These are phyloP conservation scores for Euborellia annulipes DNA, from an alignment of 1,140 invertebrate genomes.

Conservation along the genomic window DNA sequence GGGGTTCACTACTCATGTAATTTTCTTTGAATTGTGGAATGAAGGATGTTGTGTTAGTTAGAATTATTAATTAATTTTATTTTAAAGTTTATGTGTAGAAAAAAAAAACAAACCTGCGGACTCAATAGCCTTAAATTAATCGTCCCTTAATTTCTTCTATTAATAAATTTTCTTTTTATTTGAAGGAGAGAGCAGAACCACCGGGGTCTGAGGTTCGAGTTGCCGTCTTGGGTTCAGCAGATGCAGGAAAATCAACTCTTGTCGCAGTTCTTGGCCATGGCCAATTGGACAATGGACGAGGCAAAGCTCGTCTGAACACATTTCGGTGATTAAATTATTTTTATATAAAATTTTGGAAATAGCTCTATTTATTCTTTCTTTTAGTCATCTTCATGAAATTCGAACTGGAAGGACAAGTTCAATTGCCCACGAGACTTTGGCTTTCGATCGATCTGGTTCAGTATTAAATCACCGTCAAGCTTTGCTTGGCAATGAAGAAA, in stretches of 20 bases:
- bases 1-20: too few relatives aligned
- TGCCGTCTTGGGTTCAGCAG: conserved; percentile 83
- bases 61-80: too few relatives aligned
- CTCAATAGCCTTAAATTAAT: too few relatives aligned
- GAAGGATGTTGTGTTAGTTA: too few relatives aligned
- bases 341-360: too few relatives aligned
- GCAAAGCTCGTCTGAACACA: conserved; percentile 85
- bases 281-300: conserved; percentile 87
- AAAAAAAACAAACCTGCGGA: too few relatives aligned
- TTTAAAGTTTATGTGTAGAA: too few relatives aligned
- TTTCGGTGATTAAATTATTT: conserved; percentile 31
- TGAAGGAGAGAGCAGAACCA: too few relatives aligned
- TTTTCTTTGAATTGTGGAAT: too few relatives aligned
- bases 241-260: conserved; percentile 86
- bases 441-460: conserved; percentile 48
- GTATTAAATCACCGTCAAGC: too few relatives aligned
- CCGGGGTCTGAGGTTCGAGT: conserved; percentile 53
- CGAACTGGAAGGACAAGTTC: conserved; percentile 90
- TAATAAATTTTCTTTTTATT: not conserved
- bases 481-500: too few relatives aligned
- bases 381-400: conserved; percentile 86
- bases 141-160: not conserved
- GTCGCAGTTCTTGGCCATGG: conserved; percentile 91
- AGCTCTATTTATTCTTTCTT: too few relatives aligned
- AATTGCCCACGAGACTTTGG: conserved; percentile 91